Base-by-base conservation (phyloP, 92 coral and sea anemone genomes). In the Nematostella vectensis region DNA sequence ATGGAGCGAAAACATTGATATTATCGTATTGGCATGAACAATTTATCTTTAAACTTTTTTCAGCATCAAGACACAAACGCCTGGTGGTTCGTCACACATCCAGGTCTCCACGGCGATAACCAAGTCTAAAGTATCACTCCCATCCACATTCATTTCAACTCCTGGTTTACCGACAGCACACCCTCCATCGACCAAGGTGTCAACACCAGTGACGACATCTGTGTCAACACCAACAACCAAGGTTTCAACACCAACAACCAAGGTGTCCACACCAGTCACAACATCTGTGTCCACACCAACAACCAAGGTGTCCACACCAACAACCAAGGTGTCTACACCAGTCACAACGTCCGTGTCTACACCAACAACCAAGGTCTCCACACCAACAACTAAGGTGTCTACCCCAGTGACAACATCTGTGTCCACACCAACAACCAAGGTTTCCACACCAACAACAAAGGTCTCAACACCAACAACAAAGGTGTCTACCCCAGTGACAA, bases 221-320 rank as follows among this genome's bases (percentile, higher is more conserved):
- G 50, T 57, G 49, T 57, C 63, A 0, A 25, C 63, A 57, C 23
- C 63, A 38, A 57, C 63, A 0, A 30, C 63, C 27, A 10, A 25
- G 11, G 4, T 4, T 13, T 51, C 36, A 6, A 45, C 51, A 10
- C 51, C 51, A 45, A 45, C 51, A 8, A 45, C 51, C 4, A 45
- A 8, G 4, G 51, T 45, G 4, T 45, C 51, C 18, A 45, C 51
- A 45, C 51, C 51, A 17, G 18, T 22, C 9, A 45, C 51, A 10
- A 17, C 17, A 33, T 6, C 40, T 17, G 21, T 17, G 4, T 45
- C 51, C 4, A 19, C 51, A 10, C 21, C 51, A 17, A 45, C 51
- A 6, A 8, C 51, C 9, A 45, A 45, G 51, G 21, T 17, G 9
- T 45, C 51, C 23, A 55, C 54, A 4, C 50, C 51, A 29, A 44